Base-by-base conservation (phyloP, 2,888 invertebrate genomes). In the Epirrhoe tristata region DNA sequence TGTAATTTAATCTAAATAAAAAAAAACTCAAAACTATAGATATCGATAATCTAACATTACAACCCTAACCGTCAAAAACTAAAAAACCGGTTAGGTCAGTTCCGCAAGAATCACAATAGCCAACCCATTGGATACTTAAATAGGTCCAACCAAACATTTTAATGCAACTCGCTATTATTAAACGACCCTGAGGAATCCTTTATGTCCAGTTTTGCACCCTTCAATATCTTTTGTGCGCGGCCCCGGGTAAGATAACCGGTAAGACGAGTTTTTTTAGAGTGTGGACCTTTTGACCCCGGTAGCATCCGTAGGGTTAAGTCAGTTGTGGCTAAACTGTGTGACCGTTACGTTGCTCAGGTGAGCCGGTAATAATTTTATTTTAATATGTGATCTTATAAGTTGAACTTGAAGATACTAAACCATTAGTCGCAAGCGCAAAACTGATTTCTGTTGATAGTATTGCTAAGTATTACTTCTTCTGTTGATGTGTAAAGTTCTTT, bases 61-160 rank as follows among this genome's bases (percentile, higher is more conserved):
- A 74, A 64, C 80, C 60, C 84, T 81, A 76, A 32, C n/a, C 70
- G 66, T 63, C 66, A 69, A 77, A 83, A 83, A 76, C 81, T 78
- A 79, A 70, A 84, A 87, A 93, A 93, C 93, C 91, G 91, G 93
- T 93, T 83, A 90, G 92, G 93, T 93, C 93, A 93, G 90, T 93
- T 91, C 82, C 77, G 86, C 85, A 87, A 70, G 68, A 85, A 86
- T 85, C 84, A 92, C 92, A 93, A 93, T 89, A 86, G 87, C 74
- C 77, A 69, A 85, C 88, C 89, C 90, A 87, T 81, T 89, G 91
- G 93, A 90, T 93, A 93, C 91, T 93, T 90, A 93, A 93, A 93
- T 93, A 92, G 92, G 92, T 92, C 93, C 92, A 92, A 92, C 93
- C 92, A 92, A 92, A 92, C 86, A 92, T 91, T 89, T 92, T 90